A percentile compares a stretch with the other conserved stretches of the same genome.
phyloP scores from a whole-genome alignment of 2,888 invertebrate genomes.

The Calliphora vomitoria region DNA sequence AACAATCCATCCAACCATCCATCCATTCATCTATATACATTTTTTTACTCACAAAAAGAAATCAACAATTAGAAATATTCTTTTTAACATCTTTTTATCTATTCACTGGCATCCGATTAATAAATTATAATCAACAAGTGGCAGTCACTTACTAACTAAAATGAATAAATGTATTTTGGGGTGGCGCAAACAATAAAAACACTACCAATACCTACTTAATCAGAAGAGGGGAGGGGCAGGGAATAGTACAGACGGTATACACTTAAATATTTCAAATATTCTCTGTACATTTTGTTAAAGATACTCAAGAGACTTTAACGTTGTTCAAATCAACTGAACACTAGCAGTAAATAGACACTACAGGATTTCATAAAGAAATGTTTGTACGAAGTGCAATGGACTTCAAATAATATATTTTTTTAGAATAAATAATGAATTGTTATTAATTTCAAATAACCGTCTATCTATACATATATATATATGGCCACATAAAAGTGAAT shows the following conservation, averaged over 20 bases:
- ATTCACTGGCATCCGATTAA: conserved; percentile 34
- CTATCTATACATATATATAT: background rate
- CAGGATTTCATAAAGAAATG: conserved; percentile 8
- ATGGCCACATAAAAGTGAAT: too few relatives aligned
- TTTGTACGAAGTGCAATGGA: conserved; percentile 7
- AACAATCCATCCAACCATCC: background rate
- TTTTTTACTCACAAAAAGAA: conserved; percentile 5
- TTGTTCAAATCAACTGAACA: background rate
- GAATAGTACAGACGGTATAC: background rate
- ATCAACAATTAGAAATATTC: conserved; percentile 32
- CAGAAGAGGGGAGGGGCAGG: background rate
- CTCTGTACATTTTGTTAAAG: conserved; percentile 18
- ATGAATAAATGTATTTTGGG: background rate
- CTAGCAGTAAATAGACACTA: background rate
- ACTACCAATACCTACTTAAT: background rate
- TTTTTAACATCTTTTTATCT: conserved; percentile 26
- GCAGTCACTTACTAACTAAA: background rate
- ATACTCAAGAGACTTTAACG: conserved; percentile 5
- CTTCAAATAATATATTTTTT: conserved; percentile 1
- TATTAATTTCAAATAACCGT: background rate
- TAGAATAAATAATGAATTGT: background rate
- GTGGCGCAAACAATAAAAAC: conserved; percentile 1
- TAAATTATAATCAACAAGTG: conserved; percentile 72
- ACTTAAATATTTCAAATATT: conserved; percentile 35
- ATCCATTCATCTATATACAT: background rate